Base-by-base conservation (phyloP, 2,113 vertebrate species). In the Nycticorax nycticorax region DNA sequence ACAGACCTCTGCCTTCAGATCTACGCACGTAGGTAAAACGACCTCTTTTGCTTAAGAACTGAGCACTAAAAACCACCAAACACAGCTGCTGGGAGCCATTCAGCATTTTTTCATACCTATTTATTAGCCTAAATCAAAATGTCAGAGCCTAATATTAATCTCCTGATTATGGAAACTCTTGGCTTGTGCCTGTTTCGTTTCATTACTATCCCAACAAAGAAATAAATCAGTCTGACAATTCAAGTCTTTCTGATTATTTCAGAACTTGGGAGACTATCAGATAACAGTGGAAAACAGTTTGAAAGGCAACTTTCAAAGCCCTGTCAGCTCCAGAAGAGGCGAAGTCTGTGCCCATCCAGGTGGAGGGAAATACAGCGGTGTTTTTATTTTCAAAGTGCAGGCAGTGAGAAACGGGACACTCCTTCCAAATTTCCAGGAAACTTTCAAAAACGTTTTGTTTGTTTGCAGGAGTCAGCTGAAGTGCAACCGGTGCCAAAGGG, bases 401-500 rank as follows among this genome's bases (percentile, higher is more conserved):
- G 12, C 66, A 81, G 18, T 39, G 48, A 68, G 37, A 43, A 78
- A 69, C 8, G 14, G 22, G 18, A 79, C 5, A 72, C 28, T 89
- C 30, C 20, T 88, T 85, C 77, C 80, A 94, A 73, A 69, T 73
- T 82, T 92, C 28, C 73, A 83, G 2, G 6, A 79, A 95, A 57
- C 48, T 64, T 79, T 63, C 14, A 66, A 91, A 72, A 91, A 69
- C 0, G 0, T 73, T 89, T 74, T 77, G 33, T 53, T 87, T 93
- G 43, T 92, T 96, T 93, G 69, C 83, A 68, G 48, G 85, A 95
- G 77, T 92, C 83, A 95, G 86, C 76, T 95, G 91, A 94, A 95
- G 23, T 33, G 35, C 53, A 89, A 53, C 41, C 68, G 22, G 37
- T 91, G 91, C 89, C 92, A 92, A 95, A 85, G 53, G 18, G 66